phyloP scores from a whole-genome alignment of 2,888 invertebrate genomes.

The Sinhomidia bicolor region DNA sequence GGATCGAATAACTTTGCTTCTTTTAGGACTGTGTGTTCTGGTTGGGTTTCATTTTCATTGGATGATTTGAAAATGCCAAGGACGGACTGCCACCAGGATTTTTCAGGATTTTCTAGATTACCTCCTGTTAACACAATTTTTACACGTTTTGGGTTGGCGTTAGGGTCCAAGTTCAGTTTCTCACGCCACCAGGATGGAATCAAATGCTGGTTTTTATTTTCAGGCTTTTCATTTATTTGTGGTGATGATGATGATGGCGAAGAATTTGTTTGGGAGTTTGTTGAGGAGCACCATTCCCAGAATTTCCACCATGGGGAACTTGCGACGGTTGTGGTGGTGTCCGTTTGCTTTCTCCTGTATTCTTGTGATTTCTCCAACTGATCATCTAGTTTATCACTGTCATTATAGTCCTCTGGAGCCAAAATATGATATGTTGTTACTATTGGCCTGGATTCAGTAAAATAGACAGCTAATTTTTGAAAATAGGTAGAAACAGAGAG shows the following conservation, averaged over 20 bases:
- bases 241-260: not conserved
- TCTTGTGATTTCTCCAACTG: no score
- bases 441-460: no score
- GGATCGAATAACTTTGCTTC: not conserved
- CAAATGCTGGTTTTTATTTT: no score
- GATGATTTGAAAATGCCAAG: not conserved
- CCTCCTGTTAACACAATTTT: not conserved
- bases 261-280: not conserved
- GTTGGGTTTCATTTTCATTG: not conserved
- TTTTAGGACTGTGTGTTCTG: not conserved
- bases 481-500: no score
- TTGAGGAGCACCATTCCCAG: slow-evolving; percentile 19
- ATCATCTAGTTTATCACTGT: not conserved
- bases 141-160: not conserved
- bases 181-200: slow-evolving; percentile 2
- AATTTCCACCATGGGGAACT: not conserved
- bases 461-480: no score
- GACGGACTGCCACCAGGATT: not conserved
- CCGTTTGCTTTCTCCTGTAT: not conserved
- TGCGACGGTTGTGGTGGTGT: no score
- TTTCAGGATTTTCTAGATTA: not conserved
- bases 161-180: not conserved
- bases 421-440: no score
- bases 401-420: no score
- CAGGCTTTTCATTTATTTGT: not conserved